Conservation (phyloP, 2,888 invertebrate genomes). For the Amblyjoppa fuscipennis region DNA sequence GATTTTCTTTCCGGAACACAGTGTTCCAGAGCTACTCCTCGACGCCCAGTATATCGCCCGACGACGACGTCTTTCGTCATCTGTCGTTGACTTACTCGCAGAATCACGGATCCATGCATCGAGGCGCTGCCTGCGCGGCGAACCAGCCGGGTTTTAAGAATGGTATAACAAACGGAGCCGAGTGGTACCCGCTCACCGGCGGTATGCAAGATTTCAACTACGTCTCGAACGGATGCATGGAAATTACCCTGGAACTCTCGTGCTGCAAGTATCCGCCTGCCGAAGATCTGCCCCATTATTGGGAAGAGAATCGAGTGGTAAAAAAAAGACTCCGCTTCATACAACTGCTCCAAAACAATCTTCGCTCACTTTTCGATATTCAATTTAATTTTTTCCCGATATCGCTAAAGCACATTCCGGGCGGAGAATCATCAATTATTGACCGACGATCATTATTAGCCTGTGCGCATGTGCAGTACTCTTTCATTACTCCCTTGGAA, state of each 20-base stretch:
- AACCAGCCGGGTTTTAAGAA: slow-evolving; percentile 92
- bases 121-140: slow-evolving; percentile 93
- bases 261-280: slow-evolving; percentile 97
- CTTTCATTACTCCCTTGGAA: too few relatives aligned
- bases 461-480: too few relatives aligned
- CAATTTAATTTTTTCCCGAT: background rate
- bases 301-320: slow-evolving; percentile 95
- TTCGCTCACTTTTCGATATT: background rate
- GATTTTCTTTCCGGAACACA: slow-evolving; percentile 78
- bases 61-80: slow-evolving; percentile 96
- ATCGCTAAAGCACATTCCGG: too few relatives aligned
- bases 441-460: too few relatives aligned
- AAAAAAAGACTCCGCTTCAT: slow-evolving; percentile 69
- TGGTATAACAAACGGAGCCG: slow-evolving; percentile 98
- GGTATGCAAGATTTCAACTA: slow-evolving; percentile 98
- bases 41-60: slow-evolving; percentile 94
- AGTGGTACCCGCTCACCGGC: slow-evolving; percentile 96
- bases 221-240: slow-evolving; percentile 97
- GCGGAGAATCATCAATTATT: too few relatives aligned
- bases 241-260: slow-evolving; percentile 96
- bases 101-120: slow-evolving; percentile 95
- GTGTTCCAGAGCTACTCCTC: slow-evolving; percentile 95
- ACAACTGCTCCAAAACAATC: background rate
- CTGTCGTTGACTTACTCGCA: slow-evolving; percentile 94
- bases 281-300: slow-evolving; percentile 92